Conservation (phyloP, 2,113 vertebrate species). For the Notothenia rossii region DNA sequence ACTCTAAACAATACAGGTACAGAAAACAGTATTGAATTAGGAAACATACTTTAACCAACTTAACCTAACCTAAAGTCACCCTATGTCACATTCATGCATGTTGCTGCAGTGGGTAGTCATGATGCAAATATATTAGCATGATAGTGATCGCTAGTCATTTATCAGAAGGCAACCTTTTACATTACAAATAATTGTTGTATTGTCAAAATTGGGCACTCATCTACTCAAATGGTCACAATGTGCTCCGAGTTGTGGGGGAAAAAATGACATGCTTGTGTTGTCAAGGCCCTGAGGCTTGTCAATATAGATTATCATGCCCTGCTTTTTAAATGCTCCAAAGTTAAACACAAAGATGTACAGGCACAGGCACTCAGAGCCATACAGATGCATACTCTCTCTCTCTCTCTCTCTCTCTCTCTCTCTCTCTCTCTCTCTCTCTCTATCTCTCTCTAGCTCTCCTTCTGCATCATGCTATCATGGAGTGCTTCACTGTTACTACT, state of each 20-base stretch:
- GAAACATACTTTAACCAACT: background rate
- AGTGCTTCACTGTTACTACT: constrained; percentile 61
- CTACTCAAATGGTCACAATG: background rate
- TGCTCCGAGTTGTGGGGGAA: background rate
- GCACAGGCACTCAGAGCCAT: background rate
- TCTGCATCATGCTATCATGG: constrained; percentile 50
- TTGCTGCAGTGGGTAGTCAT: background rate
- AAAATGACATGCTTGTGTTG: constrained; percentile 12
- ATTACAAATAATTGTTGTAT: background rate
- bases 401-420: background rate
- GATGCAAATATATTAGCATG: background rate
- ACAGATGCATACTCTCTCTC: background rate
- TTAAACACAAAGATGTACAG: background rate
- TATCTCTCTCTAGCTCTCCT: background rate
- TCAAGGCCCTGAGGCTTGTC: constrained; percentile 33
- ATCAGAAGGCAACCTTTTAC: background rate
- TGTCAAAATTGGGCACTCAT: too few species aligned
- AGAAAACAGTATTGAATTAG: too few species aligned
- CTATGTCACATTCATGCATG: background rate
- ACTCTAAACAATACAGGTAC: background rate
- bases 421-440: background rate
- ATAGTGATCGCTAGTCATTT: background rate
- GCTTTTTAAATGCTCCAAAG: constrained; percentile 19
- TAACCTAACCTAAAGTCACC: background rate
- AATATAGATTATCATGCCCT: constrained; percentile 45